A percentile compares a stretch with the other conserved stretches of the same genome.
These are phyloP conservation scores for Rhynchophorus ferrugineus DNA, from an alignment of 1,140 invertebrate genomes.

Conservation along the genomic window DNA sequence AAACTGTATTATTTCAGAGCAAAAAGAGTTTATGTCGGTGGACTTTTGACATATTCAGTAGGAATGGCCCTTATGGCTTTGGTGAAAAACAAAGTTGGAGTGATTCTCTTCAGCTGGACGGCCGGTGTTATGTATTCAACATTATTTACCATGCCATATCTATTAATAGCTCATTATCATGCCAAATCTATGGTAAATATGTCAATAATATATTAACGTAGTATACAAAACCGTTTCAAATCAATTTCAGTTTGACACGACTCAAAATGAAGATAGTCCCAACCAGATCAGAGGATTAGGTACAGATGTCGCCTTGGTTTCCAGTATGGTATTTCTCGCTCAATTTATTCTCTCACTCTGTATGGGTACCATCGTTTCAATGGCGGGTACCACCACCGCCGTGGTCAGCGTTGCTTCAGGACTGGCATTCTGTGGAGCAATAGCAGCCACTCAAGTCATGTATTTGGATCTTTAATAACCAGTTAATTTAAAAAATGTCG, in stretches of 20 bases:
- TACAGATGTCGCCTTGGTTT: conserved; percentile 88
- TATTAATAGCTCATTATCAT: conserved; percentile 90
- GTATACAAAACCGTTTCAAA: too few species aligned
- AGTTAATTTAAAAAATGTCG: too few species aligned
- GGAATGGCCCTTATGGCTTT: conserved; percentile 87
- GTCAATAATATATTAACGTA: neutral
- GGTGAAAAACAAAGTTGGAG: conserved; percentile 66
- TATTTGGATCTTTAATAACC: conserved; percentile 74
- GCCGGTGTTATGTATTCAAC: conserved; percentile 96
- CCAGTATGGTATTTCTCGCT: conserved; percentile 91
- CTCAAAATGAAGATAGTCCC: conserved; percentile 43
- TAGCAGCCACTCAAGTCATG: conserved; percentile 77
- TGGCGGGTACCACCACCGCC: conserved; percentile 76
- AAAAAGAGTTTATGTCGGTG: conserved; percentile 78
- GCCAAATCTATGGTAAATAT: conserved; percentile 68
- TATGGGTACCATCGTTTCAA: conserved; percentile 77
- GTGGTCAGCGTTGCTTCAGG: conserved; percentile 76
- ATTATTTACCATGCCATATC: conserved; percentile 93
- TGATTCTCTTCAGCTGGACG: conserved; percentile 81
- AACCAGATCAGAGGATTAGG: conserved; percentile 73
- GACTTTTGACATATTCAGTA: conserved; percentile 79
- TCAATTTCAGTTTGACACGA: conserved; percentile 53
- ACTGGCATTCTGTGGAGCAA: conserved; percentile 73
- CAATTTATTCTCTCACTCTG: conserved; percentile 83
- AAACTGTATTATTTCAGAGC: conserved; percentile 55